Evolutionary conservation across 2,888 invertebrate genomes (phyloP), one percentile per base, ranked within the genome.

Genomic region (Homarus gammarus): DNA sequence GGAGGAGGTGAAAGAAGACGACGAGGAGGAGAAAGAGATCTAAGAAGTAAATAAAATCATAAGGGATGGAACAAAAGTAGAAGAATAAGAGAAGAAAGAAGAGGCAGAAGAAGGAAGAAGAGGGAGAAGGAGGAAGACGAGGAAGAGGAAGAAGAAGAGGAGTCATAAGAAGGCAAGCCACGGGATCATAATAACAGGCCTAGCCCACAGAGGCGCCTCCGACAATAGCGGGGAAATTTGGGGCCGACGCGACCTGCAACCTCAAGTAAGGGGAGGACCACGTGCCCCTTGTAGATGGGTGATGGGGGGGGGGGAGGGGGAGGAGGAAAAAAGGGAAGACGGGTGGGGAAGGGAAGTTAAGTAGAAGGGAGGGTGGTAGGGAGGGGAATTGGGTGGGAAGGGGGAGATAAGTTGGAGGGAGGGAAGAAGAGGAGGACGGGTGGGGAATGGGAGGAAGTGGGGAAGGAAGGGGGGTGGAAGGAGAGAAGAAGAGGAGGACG

Each of bases 171-270:
- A 56, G 73, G 51, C 77, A 77, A 68, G 10, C 18, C 77, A 77
- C 77, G 84, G 18, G 44, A 6, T 10, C 77, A 10, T 77, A 85
- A 85, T 85, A 77, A 85, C 77, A 77, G 64, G 75, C 22, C 36
- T 56, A 64, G 77, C 68, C 56, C 44, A 36, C 64, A 77, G 84
- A 56, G 84, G 75, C 84, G 84, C 84, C 84, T 85, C 31, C 75
- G 18, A 85, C 84, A 85, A 85, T 85, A 85, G 68, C 31, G 40
- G 44, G 84, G 84, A 85, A 85, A 85, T 85, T 85, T 77, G 56
- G 77, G 18, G 75, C 40, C 31, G 77, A 85, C 84, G 77, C 40
- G 84, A 85, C 84, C 68, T 64, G 84, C 56, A 84, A 36, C 51
- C 38, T 18, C 40, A 77, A 49, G 49, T 44, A 22, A 38, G 49